Percentiles rank a stretch among this genome's conserved stretches.
Evolutionary conservation across 1,140 invertebrate genomes (phyloP).

Genomic region (Cepaea nemoralis): DNA sequence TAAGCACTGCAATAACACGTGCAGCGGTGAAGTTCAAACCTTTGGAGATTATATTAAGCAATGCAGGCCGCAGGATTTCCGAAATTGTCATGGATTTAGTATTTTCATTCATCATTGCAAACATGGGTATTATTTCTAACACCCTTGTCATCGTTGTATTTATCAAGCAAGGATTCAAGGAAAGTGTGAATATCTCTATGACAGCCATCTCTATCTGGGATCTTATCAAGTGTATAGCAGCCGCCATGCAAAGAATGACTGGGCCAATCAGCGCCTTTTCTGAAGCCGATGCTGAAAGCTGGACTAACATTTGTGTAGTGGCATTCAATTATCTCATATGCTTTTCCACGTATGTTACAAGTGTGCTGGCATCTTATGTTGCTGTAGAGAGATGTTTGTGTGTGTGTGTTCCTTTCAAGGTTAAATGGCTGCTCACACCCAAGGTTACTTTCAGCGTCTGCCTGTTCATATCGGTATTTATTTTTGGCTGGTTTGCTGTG

Average conservation of each 20-base stretch:
- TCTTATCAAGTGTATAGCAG: conserved; percentile 21
- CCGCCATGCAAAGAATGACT: conserved; percentile 16
- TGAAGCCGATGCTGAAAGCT: conserved; percentile 10
- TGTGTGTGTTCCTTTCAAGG: conserved; percentile 31
- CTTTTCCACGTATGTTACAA: conserved; percentile 26
- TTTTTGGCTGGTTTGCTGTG: conserved; percentile 31
- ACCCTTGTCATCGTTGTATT: conserved; percentile 28
- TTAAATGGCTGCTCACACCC: conserved; percentile 25
- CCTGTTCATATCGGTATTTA: conserved; percentile 14
- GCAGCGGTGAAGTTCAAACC: background rate
- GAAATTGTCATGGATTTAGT: conserved; percentile 21
- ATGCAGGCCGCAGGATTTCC: background rate
- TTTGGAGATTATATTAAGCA: conserved; percentile 16
- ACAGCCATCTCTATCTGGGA: conserved; percentile 33
- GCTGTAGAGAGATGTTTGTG: conserved; percentile 36
- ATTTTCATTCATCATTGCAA: conserved; percentile 16
- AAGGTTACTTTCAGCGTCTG: conserved; percentile 24
- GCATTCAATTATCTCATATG: conserved; percentile 29
- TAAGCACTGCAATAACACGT: background rate
- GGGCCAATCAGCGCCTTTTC: background rate
- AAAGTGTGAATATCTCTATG: conserved; percentile 24
- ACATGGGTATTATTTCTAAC: conserved; percentile 25
- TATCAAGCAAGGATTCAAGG: conserved; percentile 34
- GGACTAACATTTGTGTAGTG: conserved; percentile 27
- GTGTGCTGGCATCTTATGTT: conserved; percentile 29